Evolutionary conservation across 2,888 invertebrate species (phyloP).

Genomic region (Pheosia gnoma): DNA sequence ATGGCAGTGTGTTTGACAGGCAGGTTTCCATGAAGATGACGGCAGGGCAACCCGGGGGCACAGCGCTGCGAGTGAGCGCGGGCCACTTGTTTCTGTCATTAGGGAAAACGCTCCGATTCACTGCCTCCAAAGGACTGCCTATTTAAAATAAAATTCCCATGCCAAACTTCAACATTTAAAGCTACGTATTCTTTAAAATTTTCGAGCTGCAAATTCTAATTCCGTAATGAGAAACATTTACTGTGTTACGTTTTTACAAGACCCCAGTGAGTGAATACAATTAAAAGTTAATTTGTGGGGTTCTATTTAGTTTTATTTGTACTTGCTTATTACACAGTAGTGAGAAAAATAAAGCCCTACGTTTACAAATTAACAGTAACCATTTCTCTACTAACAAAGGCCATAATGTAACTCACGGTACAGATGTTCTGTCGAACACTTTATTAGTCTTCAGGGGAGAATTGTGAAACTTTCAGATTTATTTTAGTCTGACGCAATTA

Average conservation of each 20-base stretch:
- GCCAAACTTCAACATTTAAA: background rate
- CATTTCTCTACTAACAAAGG: slow-evolving; percentile 27
- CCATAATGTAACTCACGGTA: slow-evolving; percentile 30
- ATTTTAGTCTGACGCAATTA: slow-evolving; percentile 40
- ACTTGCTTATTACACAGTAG: no score
- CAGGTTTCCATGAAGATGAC: slow-evolving; percentile 41
- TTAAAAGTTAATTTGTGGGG: no score
- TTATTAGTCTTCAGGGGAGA: slow-evolving; percentile 46
- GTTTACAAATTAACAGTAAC: slow-evolving; percentile 23
- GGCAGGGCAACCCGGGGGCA: slow-evolving; percentile 32
- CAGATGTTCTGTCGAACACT: slow-evolving; percentile 40
- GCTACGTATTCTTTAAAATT: no score
- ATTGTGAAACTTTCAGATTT: slow-evolving; percentile 47
- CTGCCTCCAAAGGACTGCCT: slow-evolving; percentile 13
- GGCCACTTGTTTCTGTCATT: slow-evolving; percentile 31
- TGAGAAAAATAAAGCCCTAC: slow-evolving; percentile 9
- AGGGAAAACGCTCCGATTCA: slow-evolving; percentile 21
- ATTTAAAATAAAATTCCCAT: background rate
- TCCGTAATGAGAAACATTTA: slow-evolving; percentile 4
- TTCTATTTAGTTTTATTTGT: no score
- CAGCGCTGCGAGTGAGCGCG: slow-evolving; percentile 26
- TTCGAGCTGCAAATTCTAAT: no score
- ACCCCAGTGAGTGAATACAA: no score
- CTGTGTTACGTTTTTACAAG: no score
- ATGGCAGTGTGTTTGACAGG: slow-evolving; percentile 40